Evolutionary conservation across 2,888 invertebrate genomes (phyloP), one percentile per base, ranked within the genome.

Genomic region (Drosophila kuntzei): DNA sequence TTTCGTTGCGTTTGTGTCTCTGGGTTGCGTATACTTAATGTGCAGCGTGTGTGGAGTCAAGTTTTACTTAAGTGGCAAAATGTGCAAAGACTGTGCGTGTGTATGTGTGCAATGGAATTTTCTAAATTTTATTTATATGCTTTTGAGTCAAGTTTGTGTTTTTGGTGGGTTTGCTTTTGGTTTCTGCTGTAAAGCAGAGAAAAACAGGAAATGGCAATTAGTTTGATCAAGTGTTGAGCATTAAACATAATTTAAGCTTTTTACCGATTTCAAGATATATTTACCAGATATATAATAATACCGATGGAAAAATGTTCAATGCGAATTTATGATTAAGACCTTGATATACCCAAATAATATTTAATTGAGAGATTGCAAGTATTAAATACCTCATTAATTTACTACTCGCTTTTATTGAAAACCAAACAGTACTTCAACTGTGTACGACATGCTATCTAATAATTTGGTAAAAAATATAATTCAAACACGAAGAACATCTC

Each of bases 21-120:
- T 68, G 51, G 59, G 62, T 46, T 75, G 73, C 77, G 75, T 75
- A 75, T 76, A 76, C 77, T 72, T 75, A 75, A 75, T 68, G 75
- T 76, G 68, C 47, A 54, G 50, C 25, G 50, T 76, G 71, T 73
- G 63, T 55, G 49, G 43, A 60, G n/a, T 50, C 47, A 58, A 70
- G 76, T 60, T 29, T 36, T 65, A 44, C 39, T 16, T 61, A 66
- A 71, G 57, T 66, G 60, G 60, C 65, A 55, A 73, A 73, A 41
- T 75, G 64, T 54, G 51, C 49, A 44, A 34, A 46, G 39, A 32
- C 39, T 55, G 5, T 50, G 22, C 18, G 25, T 47, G 29, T 43
- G 27, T 11, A 16, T 14, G 20, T 32, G n/a, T 22, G 39, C n/a
- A 25, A 18, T 43, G 43, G 51, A 20, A 59, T 76, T 71, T 71